Evolutionary conservation across 2,113 vertebrate species (phyloP), one percentile per base, ranked within the genome.

Genomic region (Fukomys damarensis): DNA sequence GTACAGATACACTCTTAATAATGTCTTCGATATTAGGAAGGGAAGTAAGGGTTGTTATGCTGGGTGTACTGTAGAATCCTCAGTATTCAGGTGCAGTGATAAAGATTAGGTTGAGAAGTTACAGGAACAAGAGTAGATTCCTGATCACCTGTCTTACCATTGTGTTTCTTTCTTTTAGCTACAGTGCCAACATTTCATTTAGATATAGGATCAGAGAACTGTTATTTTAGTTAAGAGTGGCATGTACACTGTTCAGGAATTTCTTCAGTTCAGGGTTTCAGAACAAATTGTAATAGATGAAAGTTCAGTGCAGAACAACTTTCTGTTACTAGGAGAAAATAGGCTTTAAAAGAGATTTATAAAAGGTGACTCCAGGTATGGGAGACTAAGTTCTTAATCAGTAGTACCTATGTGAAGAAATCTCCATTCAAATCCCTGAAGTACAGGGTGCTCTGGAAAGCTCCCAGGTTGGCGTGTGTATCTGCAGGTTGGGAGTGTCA

Each of bases 191-290:
- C n/a, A 81, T 94, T 92, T 90, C 28, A 83, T 24, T 96, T 72
- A 86, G 35, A 32, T 86, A 7, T 63, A 49, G 63, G 70, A 80
- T 93, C 74, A 89, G 70, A 81, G 54, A 96, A 70, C 4, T 38
- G 16, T 41, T 88, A 76, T 96, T 91, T 94, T 85, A 80, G 76
- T 63, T 92, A 79, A 91, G 38, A 76, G 14, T 94, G 38, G 24
- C 54, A 93, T 82, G 54, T 72, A 89, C 30, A 46, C 76, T 56
- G 26, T 46, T 83, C n/a, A 87, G 65, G 35, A 77, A 92, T 84
- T 77, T 95, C 41, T 89, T 96, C 35, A 81, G 56, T 35, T 91
- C 46, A 32, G 35, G 20, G 38, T 95, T 92, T 95, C 76, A 79
- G 80, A 97, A 79, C 43, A 74, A 93, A 93, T 80, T 85, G 49